Base-by-base conservation (phyloP, 2,113 vertebrate genomes). In the Elachura formosa region DNA sequence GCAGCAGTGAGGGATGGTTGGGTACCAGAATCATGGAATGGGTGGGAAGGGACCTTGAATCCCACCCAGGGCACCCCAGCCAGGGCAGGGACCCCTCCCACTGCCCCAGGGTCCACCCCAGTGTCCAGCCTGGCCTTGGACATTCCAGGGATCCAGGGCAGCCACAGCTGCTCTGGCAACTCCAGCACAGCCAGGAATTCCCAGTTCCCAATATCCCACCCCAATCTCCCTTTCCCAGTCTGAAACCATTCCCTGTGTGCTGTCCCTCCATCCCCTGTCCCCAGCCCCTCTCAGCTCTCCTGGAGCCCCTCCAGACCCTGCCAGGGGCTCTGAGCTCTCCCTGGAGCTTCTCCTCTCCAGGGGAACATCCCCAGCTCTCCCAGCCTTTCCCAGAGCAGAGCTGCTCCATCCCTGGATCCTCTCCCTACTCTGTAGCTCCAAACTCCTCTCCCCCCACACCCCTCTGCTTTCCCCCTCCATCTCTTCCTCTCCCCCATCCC, bases 351-450 rank as follows among this genome's bases (percentile, higher is more conserved):
- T 31, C 54, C 25, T 71, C 51, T 26, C 83, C 83, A 67, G 64
- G 31, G 4, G 62, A 0, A 33, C 62, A 67, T 1, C 76, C 36
- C 62, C 45, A 51, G 3, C 21, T 51, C 7, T 67, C 43, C 19
- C 49, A 62, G 36, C 21, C 55, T 17, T 21, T 52, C 26, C 22
- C 49, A 8, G 5, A 41, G 59, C 83, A 36, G 43, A 38, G 28
- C 55, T 16, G 28, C 46, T 69, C 84, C 36, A 43, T 6, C 24
- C 51, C 28, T 2, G 13, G 66, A 21, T 11, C 29, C 8, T 4
- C 10, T n/a, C 8, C 49, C 41, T 40, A 29, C 58, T 22, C 66
- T 10, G 8, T 0, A 40, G 20, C 2, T 5, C 38, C 12, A 8
- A 54, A 12, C 13, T 12, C 74, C 19, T 5, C 34, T 14, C 25